These are phyloP conservation scores for Telenomus remus DNA, from an alignment of 1,140 invertebrate species.

Conservation along the genomic window DNA sequence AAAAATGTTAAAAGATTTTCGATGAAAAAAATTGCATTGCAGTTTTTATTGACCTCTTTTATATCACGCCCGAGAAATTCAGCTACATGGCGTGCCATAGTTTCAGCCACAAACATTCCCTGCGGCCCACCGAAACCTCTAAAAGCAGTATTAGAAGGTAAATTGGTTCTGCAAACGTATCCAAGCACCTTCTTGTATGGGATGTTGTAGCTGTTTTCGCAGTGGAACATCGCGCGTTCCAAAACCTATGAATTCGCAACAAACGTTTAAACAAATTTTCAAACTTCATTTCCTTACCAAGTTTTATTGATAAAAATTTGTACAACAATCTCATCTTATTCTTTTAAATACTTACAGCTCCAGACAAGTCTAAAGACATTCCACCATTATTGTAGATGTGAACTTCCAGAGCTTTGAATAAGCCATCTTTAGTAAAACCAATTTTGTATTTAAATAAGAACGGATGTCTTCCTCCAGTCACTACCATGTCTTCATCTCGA, in stretches of 20 bases:
- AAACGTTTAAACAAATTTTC: no score
- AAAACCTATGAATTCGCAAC: no score
- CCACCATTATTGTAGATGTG: conserved; percentile 90
- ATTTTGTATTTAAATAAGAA: conserved; percentile 92
- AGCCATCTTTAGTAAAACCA: conserved; percentile 85
- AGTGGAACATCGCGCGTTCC: conserved; percentile 86
- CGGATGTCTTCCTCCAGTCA: conserved; percentile 91
- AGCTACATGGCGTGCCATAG: conserved; percentile 85
- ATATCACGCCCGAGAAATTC: conserved; percentile 80
- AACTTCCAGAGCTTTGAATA: conserved; percentile 82
- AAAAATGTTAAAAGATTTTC: no score
- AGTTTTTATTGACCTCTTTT: conserved; percentile 68
- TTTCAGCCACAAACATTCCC: conserved; percentile 90
- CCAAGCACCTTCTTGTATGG: conserved; percentile 82
- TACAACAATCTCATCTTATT: no score
- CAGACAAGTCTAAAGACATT: conserved; percentile 88
- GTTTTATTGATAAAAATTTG: neutral
- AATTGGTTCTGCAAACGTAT: conserved; percentile 87
- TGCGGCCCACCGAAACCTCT: conserved; percentile 93
- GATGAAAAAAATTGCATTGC: no score
- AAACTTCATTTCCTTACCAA: no score
- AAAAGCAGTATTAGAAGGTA: conserved; percentile 93
- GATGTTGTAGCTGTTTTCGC: conserved; percentile 86
- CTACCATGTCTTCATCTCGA: conserved; percentile 95
- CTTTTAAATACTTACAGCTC: conserved; percentile 80